Base-by-base conservation (phyloP, 2,888 invertebrate species). In the Harpalus rubripes region DNA sequence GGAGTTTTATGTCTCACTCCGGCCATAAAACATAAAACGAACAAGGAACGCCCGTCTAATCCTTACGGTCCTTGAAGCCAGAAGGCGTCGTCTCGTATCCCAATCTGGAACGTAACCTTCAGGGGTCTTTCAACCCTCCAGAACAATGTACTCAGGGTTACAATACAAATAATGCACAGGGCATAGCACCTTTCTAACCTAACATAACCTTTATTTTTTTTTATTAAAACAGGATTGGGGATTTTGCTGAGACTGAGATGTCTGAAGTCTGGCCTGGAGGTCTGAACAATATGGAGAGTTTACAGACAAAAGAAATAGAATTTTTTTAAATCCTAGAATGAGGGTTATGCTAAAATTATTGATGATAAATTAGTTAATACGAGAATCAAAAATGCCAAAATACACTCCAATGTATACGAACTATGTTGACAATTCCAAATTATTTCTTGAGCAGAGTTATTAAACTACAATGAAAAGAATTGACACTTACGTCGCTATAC, bases 81-180 rank as follows among this genome's bases (percentile, higher is more conserved):
- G 44, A 44, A 44, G 68, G 16, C 41, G 72, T 41, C 72, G 41
- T 44, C 44, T 74, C 72, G 41, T 74, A 18, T 74, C 18, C 72
- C 72, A 7, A 41, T 18, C n/a, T 41, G 41, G 41, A 41, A 74
- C 26, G 72, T 74, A 44, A 74, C 72, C 72, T 74, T 74, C 72
- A 74, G 41, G 44, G 72, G 72, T 74, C 72, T 74, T 74, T 74
- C 41, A 74, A 74, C 72, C 44, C 68, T 68, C 44, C 7, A 52
- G 44, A 52, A 52, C 44, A 52, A 52, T 52, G 44, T 52, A 52
- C 44, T 7, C 5, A 0, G 32, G 32, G 32, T 32, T 32, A 32
- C 32, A 32, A 32, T 32, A 5, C 44, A 52, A 52, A 52, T 52
- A 52, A 1, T 3, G 44, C 32, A 32, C 5, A 12, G 44, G 44